A percentile compares a stretch with the other conserved stretches of the same genome.
These are phyloP conservation scores for Argyrosomus regius DNA, from an alignment of 2,797 vertebrate species.

Conservation along the genomic window DNA sequence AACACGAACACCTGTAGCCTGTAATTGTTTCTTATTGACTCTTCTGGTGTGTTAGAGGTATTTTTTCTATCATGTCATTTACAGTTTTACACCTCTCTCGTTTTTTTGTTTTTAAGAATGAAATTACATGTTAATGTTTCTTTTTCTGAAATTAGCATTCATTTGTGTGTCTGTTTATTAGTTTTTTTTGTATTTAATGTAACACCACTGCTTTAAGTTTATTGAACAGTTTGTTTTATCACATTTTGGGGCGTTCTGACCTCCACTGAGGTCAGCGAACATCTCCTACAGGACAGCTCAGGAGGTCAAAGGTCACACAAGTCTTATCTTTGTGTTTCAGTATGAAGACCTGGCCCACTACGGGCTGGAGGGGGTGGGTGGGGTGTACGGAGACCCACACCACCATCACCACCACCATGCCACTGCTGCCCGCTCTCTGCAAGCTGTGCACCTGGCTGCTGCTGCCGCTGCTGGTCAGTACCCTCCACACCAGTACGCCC, in stretches of 20 bases:
- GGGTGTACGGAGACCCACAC: constrained; percentile 92
- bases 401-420: constrained; percentile 78
- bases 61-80: not conserved
- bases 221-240: not conserved
- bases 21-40: not conserved
- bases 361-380: constrained; percentile 91
- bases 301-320: constrained; percentile 52
- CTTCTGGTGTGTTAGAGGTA: no score
- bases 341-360: constrained; percentile 95
- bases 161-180: not conserved
- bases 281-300: not conserved
- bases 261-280: not conserved
- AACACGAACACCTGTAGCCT: constrained; percentile 24
- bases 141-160: not conserved
- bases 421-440: constrained; percentile 89
- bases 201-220: not conserved
- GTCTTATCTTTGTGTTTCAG: constrained; percentile 77
- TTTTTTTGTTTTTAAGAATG: not conserved
- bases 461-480: constrained; percentile 83
- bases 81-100: not conserved
- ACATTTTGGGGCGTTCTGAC: not conserved
- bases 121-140: not conserved
- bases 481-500: constrained; percentile 90
- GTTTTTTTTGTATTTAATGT: not conserved
- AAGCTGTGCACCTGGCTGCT: constrained; percentile 91